Conservation (phyloP, 2,888 invertebrate genomes). For the Tridacna gigas region DNA sequence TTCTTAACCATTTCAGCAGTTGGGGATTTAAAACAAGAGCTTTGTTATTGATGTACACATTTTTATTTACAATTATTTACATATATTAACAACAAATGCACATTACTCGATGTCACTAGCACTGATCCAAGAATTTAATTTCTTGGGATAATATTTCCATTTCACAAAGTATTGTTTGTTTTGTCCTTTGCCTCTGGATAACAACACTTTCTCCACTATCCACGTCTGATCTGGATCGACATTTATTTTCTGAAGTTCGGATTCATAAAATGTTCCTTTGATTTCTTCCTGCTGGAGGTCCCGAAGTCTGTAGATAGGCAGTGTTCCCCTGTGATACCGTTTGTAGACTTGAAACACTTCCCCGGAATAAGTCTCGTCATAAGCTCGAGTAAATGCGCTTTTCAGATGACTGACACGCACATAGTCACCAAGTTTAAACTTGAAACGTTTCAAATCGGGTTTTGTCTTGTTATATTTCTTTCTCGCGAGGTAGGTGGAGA, state of each 20-base stretch:
- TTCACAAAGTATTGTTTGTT: slow-evolving; percentile 62
- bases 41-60: too few relatives aligned
- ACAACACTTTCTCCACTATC: slow-evolving; percentile 58
- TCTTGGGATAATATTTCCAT: slow-evolving; percentile 64
- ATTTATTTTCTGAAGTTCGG: slow-evolving; percentile 56
- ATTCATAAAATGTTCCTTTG: slow-evolving; percentile 61
- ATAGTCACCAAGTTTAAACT: slow-evolving; percentile 58
- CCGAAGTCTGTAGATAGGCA: slow-evolving; percentile 52
- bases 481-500: slow-evolving; percentile 40
- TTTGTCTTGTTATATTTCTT: background rate
- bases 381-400: slow-evolving; percentile 47
- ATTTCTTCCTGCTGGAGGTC: slow-evolving; percentile 52
- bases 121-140: slow-evolving; percentile 60
- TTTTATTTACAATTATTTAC: too few relatives aligned
- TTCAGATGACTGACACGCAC: slow-evolving; percentile 45
- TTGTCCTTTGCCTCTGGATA: slow-evolving; percentile 54
- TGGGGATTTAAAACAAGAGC: too few relatives aligned
- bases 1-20: too few relatives aligned
- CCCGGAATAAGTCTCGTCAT: slow-evolving; percentile 54
- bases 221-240: slow-evolving; percentile 42
- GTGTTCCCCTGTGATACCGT: slow-evolving; percentile 46
- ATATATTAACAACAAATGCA: too few relatives aligned
- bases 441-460: slow-evolving; percentile 52
- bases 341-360: slow-evolving; percentile 59
- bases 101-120: slow-evolving; percentile 45